A percentile compares a stretch with the other conserved stretches of the same genome.
These are phyloP conservation scores for Lepidocolaptes lacrymiger DNA, from an alignment of 2,797 vertebrate species.

Conservation along the genomic window DNA sequence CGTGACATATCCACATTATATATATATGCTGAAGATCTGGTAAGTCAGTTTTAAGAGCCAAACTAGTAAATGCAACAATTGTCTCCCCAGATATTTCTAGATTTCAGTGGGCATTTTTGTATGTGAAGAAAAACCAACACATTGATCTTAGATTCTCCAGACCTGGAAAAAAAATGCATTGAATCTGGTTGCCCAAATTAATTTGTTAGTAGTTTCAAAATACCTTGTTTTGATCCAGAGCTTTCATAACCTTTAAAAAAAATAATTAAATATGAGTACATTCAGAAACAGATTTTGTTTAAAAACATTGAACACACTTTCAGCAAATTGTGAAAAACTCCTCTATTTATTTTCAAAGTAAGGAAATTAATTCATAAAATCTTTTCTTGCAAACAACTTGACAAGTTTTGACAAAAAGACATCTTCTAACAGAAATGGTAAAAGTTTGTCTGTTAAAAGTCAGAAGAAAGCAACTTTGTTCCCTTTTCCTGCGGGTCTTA, in stretches of 20 bases:
- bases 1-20: neutral
- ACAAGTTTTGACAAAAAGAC: neutral
- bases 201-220: neutral
- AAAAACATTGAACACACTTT: neutral
- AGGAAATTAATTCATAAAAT: neutral
- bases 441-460: neutral
- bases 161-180: neutral
- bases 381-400: neutral
- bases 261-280: neutral
- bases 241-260: neutral
- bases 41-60: neutral
- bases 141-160: neutral
- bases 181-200: neutral
- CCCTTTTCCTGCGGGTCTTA: neutral
- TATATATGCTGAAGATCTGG: neutral
- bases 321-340: neutral
- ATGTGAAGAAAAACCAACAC: neutral
- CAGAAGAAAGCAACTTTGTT: neutral
- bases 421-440: neutral
- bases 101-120: neutral
- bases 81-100: neutral
- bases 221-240: neutral
- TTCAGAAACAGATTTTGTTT: neutral
- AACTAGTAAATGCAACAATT: neutral
- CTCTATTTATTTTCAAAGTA: neutral